Percentiles rank a stretch among this genome's conserved stretches.
phyloP scores from a whole-genome alignment of 2,113 vertebrate genomes.

The Eleginops maclovinus region DNA sequence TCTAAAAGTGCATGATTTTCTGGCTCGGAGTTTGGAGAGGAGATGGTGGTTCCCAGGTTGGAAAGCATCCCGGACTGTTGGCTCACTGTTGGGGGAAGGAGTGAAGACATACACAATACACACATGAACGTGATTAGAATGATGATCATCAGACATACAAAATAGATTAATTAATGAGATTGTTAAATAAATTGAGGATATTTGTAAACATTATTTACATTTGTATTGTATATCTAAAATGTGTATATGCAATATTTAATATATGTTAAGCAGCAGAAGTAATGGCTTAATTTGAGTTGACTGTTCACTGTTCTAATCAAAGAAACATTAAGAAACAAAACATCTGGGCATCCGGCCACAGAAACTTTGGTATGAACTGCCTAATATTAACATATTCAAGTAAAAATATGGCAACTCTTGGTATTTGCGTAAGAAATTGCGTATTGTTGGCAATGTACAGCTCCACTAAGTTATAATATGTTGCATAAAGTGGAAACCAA shows the following conservation, averaged over 20 bases:
- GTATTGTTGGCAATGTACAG: slow-evolving; percentile 5
- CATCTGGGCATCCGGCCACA: slow-evolving; percentile 14
- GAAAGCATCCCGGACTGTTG: slow-evolving; percentile 95
- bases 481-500: neutral
- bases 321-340: slow-evolving; percentile 5
- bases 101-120: slow-evolving; percentile 34
- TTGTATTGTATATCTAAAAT: too few species aligned
- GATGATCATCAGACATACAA: slow-evolving; percentile 42
- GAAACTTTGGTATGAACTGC: neutral
- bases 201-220: slow-evolving; percentile 8
- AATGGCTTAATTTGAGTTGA: slow-evolving; percentile 1
- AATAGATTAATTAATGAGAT: slow-evolving; percentile 16
- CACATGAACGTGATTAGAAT: slow-evolving; percentile 42
- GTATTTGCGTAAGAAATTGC: neutral
- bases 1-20: slow-evolving; percentile 99
- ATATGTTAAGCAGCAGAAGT: slow-evolving; percentile 14
- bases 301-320: slow-evolving; percentile 10
- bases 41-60: slow-evolving; percentile 89
- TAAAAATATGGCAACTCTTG: slow-evolving; percentile 10
- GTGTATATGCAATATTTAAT: too few species aligned
- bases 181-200: slow-evolving; percentile 1
- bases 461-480: neutral
- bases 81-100: slow-evolving; percentile 87
- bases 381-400: slow-evolving; percentile 8
- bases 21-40: slow-evolving; percentile 97